A percentile compares a stretch with the other conserved stretches of the same genome.
Conservation (phyloP, 2,113 vertebrate genomes). For the Vireo altiloquus region DNA sequence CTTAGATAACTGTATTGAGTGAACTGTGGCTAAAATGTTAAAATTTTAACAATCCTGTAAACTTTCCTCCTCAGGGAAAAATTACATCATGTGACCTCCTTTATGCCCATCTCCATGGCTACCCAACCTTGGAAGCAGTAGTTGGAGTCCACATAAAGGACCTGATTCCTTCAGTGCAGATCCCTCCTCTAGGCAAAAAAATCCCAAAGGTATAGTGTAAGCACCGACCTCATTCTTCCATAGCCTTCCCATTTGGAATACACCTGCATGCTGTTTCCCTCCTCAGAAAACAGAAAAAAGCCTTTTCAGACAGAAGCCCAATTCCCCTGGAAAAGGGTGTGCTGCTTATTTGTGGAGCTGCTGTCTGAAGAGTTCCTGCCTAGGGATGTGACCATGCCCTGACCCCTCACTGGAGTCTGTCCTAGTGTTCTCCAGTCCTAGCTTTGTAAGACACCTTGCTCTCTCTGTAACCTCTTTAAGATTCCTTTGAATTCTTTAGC, state of each 20-base stretch:
- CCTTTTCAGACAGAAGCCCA: neutral
- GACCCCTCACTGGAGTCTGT: neutral
- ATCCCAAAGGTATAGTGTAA: slow-evolving; percentile 77
- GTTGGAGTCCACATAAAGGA: slow-evolving; percentile 76
- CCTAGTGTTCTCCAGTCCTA: neutral
- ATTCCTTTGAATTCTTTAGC: neutral
- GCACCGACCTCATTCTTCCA: neutral
- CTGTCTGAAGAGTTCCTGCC: neutral
- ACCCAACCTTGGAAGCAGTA: slow-evolving; percentile 74
- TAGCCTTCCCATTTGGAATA: neutral
- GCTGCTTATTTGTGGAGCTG: neutral
- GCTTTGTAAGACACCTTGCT: neutral
- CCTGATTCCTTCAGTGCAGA: slow-evolving; percentile 84
- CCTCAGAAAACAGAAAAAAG: neutral
- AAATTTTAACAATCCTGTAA: neutral
- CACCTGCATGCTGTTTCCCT: neutral
- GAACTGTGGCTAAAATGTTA: neutral
- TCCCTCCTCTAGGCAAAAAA: slow-evolving; percentile 75
- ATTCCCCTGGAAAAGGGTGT: neutral
- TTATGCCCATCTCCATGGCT: slow-evolving; percentile 88
- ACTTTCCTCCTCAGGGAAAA: slow-evolving; percentile 73
- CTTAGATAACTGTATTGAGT: neutral
- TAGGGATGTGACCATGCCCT: neutral
- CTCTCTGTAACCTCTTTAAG: neutral
- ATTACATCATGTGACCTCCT: slow-evolving; percentile 81